Evolutionary conservation across 2,797 vertebrate species (phyloP).

Genomic region (Lophotriccus pileatus): DNA sequence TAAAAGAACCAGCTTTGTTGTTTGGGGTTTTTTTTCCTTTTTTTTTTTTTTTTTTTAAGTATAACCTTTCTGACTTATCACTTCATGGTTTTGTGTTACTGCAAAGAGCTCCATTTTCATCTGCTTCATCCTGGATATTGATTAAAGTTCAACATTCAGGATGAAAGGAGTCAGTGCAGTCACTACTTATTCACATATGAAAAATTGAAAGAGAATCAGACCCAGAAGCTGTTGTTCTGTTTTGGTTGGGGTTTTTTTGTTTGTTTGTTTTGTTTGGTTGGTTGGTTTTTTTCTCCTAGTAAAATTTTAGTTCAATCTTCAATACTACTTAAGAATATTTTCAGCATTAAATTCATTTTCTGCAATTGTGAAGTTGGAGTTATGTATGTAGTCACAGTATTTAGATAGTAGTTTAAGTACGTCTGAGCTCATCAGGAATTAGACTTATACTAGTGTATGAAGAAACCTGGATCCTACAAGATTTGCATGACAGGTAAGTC

Average conservation of each 20-base stretch:
- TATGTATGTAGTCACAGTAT: not conserved
- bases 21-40: not conserved
- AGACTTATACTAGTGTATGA: not conserved
- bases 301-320: not conserved
- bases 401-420: not conserved
- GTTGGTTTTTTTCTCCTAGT: not conserved
- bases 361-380: not conserved
- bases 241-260: not conserved
- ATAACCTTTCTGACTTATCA: not conserved
- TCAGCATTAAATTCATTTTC: not conserved
- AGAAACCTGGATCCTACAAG: not conserved
- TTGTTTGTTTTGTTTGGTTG: not conserved
- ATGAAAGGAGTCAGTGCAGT: not conserved
- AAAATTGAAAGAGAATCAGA: not conserved
- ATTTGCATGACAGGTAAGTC: not conserved
- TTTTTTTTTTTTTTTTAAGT: not conserved
- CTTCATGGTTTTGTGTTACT: not conserved
- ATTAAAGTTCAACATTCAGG: not conserved
- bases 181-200: not conserved
- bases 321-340: not conserved
- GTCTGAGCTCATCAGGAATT: not conserved
- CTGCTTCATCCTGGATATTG: not conserved
- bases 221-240: not conserved
- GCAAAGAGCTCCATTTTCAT: not conserved
- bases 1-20: not conserved